These are phyloP conservation scores for Illadopsis cleaveri DNA, from an alignment of 2,113 vertebrate species.

Conservation along the genomic window DNA sequence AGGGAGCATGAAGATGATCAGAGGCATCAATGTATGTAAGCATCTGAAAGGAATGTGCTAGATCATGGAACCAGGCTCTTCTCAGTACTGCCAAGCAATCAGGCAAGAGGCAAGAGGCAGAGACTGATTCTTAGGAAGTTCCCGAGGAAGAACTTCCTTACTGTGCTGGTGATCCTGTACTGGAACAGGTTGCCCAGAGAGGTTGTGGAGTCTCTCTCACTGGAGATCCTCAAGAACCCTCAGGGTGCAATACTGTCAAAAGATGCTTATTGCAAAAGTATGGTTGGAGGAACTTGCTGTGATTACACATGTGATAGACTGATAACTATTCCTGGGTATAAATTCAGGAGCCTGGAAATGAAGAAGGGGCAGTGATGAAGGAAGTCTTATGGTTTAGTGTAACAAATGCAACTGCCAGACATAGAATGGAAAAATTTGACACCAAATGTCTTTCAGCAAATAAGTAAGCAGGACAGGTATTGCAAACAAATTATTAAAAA, in stretches of 20 bases:
- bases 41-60: neutral
- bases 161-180: neutral
- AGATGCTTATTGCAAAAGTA: neutral
- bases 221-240: neutral
- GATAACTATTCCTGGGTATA: neutral
- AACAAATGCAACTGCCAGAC: neutral
- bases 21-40: neutral
- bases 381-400: constrained; percentile 6
- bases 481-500: constrained; percentile 7
- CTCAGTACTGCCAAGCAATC: neutral
- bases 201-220: neutral
- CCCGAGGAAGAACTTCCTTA: neutral
- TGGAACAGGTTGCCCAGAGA: neutral
- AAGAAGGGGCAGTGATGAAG: constrained; percentile 1
- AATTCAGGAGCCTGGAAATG: constrained; percentile 40
- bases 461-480: neutral
- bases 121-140: neutral
- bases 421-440: neutral
- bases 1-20: neutral
- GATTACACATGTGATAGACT: constrained; percentile 29
- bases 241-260: neutral
- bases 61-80: neutral
- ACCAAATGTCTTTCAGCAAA: neutral
- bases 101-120: neutral
- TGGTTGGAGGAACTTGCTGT: constrained; percentile 4